Evolutionary conservation across 2,113 vertebrate genomes (phyloP).

Genomic region (Nothoprocta perdicaria): DNA sequence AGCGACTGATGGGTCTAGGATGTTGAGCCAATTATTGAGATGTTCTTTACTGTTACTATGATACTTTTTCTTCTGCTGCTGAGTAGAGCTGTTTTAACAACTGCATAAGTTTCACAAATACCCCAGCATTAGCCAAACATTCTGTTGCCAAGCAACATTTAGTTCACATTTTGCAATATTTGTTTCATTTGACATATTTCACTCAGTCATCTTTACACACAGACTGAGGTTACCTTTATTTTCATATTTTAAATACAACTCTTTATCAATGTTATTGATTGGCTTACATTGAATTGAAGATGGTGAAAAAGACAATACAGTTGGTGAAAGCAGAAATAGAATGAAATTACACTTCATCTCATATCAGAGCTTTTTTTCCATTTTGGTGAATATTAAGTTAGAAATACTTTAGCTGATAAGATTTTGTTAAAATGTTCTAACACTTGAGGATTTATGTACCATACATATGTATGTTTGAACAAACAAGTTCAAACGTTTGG

Average conservation of each 20-base stretch:
- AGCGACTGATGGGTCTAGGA: neutral
- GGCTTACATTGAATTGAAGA: neutral
- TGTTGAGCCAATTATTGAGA: neutral
- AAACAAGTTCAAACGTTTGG: neutral
- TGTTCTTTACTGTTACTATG: neutral
- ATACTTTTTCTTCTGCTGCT: neutral
- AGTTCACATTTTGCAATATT: conserved; percentile 11
- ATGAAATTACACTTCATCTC: neutral
- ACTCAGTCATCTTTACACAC: neutral
- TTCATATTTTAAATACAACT: neutral
- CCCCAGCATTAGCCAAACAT: neutral
- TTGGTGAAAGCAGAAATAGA: neutral
- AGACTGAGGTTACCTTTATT: neutral
- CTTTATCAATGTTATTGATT: neutral
- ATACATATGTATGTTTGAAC: too few species aligned
- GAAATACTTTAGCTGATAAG: neutral
- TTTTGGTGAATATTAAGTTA: neutral
- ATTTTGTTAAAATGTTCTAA: neutral
- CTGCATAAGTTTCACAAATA: neutral
- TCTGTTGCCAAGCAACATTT: conserved; percentile 54
- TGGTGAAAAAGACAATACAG: neutral
- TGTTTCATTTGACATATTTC: neutral
- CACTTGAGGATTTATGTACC: neutral
- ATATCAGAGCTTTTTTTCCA: neutral
- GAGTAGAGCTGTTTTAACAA: conserved; percentile 7